A percentile compares a stretch with the other conserved stretches of the same genome.
Conservation (phyloP, 2,113 vertebrate genomes). For the Recurvirostra avosetta region DNA sequence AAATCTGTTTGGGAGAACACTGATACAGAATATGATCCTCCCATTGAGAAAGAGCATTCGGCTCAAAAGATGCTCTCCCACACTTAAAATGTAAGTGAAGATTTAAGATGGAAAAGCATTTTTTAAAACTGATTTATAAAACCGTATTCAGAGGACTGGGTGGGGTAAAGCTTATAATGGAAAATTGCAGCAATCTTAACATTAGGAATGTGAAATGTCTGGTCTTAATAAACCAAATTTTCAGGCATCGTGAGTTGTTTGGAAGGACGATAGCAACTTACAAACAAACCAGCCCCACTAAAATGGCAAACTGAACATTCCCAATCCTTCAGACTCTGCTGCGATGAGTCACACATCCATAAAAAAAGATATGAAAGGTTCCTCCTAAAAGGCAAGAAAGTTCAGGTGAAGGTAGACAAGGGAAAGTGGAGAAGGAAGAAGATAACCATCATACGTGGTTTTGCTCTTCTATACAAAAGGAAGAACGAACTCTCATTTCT, state of each 20-base stretch:
- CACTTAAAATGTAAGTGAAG: neutral
- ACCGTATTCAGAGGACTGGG: constrained; percentile 41
- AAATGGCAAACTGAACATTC: neutral
- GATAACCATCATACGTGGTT: neutral
- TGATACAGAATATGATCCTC: neutral
- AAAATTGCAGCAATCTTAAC: constrained; percentile 59
- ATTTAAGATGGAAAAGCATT: neutral
- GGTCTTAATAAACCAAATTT: constrained; percentile 55
- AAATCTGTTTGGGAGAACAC: neutral
- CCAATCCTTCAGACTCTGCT: neutral
- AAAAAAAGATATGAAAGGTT: neutral
- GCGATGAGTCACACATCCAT: neutral
- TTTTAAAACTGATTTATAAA: constrained; percentile 32
- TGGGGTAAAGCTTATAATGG: constrained; percentile 49
- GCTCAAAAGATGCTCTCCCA: neutral
- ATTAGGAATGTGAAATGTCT: constrained; percentile 54
- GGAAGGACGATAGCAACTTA: constrained; percentile 4
- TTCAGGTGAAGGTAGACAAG: neutral
- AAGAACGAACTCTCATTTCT: neutral
- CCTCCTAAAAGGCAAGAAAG: neutral
- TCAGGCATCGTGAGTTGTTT: neutral
- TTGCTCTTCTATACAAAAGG: neutral
- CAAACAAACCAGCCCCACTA: neutral
- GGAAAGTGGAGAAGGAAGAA: neutral
- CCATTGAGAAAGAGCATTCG: neutral